Evolutionary conservation across 2,888 invertebrate genomes (phyloP).

Genomic region (Cantharis rustica): DNA sequence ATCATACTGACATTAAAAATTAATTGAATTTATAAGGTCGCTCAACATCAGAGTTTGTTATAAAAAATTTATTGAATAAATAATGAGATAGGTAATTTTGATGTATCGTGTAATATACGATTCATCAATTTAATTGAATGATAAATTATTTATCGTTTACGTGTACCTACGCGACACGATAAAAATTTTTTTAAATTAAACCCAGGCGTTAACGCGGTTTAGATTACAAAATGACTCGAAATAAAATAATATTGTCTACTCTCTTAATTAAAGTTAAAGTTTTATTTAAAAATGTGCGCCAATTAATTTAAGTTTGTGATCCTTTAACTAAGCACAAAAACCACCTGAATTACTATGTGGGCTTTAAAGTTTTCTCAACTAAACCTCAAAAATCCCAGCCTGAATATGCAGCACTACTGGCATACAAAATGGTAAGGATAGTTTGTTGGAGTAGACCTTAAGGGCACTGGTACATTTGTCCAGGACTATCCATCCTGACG

Average conservation of each 20-base stretch:
- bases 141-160: neutral
- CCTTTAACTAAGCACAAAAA: conserved; percentile 1
- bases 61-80: neutral
- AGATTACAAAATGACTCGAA: neutral
- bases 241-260: neutral
- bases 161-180: neutral
- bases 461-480: conserved; percentile 28
- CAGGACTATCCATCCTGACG: conserved; percentile 29
- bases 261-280: neutral
- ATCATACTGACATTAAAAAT: neutral
- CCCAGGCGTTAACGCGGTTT: neutral
- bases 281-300: neutral
- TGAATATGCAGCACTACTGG: neutral
- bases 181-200: neutral
- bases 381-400: neutral
- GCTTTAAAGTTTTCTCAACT: conserved; percentile 2
- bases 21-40: neutral
- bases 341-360: conserved; percentile 2
- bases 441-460: conserved; percentile 8
- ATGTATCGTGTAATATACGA: neutral
- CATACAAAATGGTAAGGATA: conserved; percentile 1
- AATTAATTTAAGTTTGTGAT: conserved; percentile 3
- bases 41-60: neutral
- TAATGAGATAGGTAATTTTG: neutral
- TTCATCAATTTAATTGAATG: neutral